These are phyloP conservation scores for Centroberyx gerrardi DNA, from an alignment of 2,797 vertebrate genomes.

Conservation along the genomic window DNA sequence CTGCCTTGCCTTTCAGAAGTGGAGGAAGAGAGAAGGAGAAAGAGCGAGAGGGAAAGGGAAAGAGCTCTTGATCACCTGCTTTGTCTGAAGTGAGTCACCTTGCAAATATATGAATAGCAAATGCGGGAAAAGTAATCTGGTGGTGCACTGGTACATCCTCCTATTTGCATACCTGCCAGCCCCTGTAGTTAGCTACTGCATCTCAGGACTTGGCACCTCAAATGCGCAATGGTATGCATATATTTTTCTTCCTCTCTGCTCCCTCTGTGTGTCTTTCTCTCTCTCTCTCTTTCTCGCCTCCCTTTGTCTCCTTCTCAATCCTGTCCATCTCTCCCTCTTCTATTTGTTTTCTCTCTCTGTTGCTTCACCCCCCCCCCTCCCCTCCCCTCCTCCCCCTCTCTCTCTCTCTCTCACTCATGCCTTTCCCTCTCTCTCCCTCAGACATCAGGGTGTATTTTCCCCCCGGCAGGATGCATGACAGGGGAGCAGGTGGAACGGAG, in stretches of 20 bases:
- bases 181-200: slow-evolving; percentile 79
- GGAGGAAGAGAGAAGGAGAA: slow-evolving; percentile 49
- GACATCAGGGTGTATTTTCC: slow-evolving; percentile 72
- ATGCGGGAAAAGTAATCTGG: slow-evolving; percentile 88
- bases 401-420: slow-evolving; percentile 60
- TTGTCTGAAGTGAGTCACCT: slow-evolving; percentile 91
- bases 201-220: slow-evolving; percentile 74
- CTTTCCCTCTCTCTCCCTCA: slow-evolving; percentile 63
- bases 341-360: slow-evolving; percentile 45
- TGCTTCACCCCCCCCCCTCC: slow-evolving; percentile 37
- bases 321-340: slow-evolving; percentile 50
- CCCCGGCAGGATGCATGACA: slow-evolving; percentile 77
- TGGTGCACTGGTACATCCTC: slow-evolving; percentile 80
- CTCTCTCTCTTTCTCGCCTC: slow-evolving; percentile 11
- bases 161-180: slow-evolving; percentile 88
- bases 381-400: slow-evolving; percentile 56
- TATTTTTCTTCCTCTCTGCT: slow-evolving; percentile 61
- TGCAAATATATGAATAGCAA: slow-evolving; percentile 92
- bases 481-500: slow-evolving; percentile 84
- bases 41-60: slow-evolving; percentile 52
- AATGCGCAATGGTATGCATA: slow-evolving; percentile 75
- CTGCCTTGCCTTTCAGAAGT: slow-evolving; percentile 55
- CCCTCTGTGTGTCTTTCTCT: slow-evolving; percentile 44
- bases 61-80: slow-evolving; percentile 87
- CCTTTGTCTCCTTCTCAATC: slow-evolving; percentile 63